Evolutionary conservation across 2,888 invertebrate genomes (phyloP), one percentile per base, ranked within the genome.

Genomic region (Cartodere bifasciata): DNA sequence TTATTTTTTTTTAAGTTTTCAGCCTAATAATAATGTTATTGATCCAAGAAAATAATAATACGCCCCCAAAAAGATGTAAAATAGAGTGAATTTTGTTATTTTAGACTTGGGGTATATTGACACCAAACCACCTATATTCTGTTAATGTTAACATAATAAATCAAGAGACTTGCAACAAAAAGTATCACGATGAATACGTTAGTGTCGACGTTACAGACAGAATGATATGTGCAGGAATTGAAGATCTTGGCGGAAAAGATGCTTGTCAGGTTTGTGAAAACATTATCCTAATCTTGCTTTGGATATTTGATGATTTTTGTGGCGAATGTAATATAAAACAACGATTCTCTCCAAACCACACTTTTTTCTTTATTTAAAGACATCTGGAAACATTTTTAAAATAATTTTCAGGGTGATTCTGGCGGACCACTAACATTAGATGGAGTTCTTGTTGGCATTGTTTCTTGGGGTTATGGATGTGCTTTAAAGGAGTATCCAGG

Each of bases 221-320:
- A 13, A 69, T 69, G 69, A 63, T 70, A 45, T 70, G 69, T 31
- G 69, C 69, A 1, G 68, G 67, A 1, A 62, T 63, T 13, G 60
- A 63, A 41, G 53, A 45, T 1, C 58, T 62, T 2, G 63, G 67
- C 1, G 62, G 65, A 3, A 62, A 64, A 28, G 69, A 69, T 46
- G 63, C 68, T 28, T 69, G 69, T 32, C 66, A 69, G 58, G 68
- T 66, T 46, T 35, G 7, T n/a, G n/a, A n/a, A n/a, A n/a, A n/a
- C n/a, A n/a, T n/a, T n/a, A n/a, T n/a, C n/a, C n/a, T 14, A 24
- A 33, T 16, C 16, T 11, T 10, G 5, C 30, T 27, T 24, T 23
- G 29, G 21, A 25, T 10, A 7, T 5, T 11, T 15, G 10, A 14
- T 12, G 7, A n/a, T n/a, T n/a, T n/a, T n/a, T n/a, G n/a, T n/a